Evolutionary conservation across 2,797 vertebrate species (phyloP).

Genomic region (Otolemur crassicaudatus): DNA sequence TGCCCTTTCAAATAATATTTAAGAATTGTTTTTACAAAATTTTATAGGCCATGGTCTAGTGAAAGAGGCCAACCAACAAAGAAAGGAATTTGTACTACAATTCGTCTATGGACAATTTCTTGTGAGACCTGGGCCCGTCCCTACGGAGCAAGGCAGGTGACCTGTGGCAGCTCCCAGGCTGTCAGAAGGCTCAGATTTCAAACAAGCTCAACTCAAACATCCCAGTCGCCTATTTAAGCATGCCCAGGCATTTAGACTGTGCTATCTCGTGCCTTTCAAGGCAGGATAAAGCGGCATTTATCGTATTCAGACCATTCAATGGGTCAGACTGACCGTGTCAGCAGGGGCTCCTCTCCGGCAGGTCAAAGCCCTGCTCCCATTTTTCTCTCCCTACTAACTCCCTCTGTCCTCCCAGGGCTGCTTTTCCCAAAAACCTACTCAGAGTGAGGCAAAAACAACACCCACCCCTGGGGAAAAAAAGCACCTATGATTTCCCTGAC

Average conservation of each 20-base stretch:
- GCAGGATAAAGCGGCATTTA: conserved; percentile 95
- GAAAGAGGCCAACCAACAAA: conserved; percentile 88
- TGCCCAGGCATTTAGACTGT: conserved; percentile 93
- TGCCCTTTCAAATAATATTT: conserved; percentile 92
- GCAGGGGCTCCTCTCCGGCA: conserved; percentile 90
- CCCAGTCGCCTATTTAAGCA: conserved; percentile 93
- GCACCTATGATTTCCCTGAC: conserved; percentile 53
- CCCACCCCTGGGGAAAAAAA: background rate
- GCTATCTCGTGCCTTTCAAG: conserved; percentile 93
- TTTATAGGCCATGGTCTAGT: conserved; percentile 91
- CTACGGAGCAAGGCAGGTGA: conserved; percentile 90
- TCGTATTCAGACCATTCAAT: conserved; percentile 95
- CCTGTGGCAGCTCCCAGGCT: conserved; percentile 93
- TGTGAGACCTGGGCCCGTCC: conserved; percentile 89
- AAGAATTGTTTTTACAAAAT: conserved; percentile 92
- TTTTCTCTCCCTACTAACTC: conserved; percentile 87
- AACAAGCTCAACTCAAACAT: conserved; percentile 91
- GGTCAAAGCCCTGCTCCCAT: conserved; percentile 87
- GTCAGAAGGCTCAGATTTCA: conserved; percentile 93
- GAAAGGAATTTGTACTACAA: conserved; percentile 91
- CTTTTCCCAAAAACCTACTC: conserved; percentile 74
- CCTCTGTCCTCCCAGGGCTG: conserved; percentile 78
- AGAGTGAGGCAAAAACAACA: conserved; percentile 74
- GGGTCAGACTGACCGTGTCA: conserved; percentile 91
- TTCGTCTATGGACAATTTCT: conserved; percentile 90